phyloP scores from a whole-genome alignment of 2,797 vertebrate species.

The Austrolebias charrua region DNA sequence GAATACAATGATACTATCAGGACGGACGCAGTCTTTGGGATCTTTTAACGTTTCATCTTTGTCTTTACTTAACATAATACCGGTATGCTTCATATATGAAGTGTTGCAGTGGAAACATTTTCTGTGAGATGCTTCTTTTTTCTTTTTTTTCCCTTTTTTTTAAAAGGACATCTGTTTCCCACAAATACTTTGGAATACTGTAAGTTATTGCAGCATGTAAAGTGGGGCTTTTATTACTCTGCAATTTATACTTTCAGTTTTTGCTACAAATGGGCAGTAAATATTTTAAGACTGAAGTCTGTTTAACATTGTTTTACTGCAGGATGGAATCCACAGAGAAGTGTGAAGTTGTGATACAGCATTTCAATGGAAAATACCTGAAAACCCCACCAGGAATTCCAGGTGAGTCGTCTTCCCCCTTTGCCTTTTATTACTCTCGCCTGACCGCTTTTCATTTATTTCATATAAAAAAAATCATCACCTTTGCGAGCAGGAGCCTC shows the following conservation, averaged over 20 bases:
- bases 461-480: conserved; percentile 27
- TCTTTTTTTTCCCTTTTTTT: too few species aligned
- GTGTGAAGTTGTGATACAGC: conserved; percentile 98
- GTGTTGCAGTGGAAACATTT: background rate
- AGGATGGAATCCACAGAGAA: conserved; percentile 99
- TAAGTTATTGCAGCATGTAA: background rate
- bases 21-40: background rate
- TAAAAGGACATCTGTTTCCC: background rate
- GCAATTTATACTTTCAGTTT: background rate
- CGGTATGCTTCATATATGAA: background rate
- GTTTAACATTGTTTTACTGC: conserved; percentile 38
- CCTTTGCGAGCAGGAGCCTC: conserved; percentile 27
- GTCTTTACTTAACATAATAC: conserved; percentile 8
- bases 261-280: background rate
- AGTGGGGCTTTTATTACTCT: background rate
- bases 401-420: conserved; percentile 79
- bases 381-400: conserved; percentile 96
- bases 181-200: background rate
- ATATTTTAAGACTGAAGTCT: conserved; percentile 14
- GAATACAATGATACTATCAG: conserved; percentile 13
- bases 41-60: background rate
- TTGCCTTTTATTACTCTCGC: conserved; percentile 19
- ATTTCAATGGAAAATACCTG: conserved; percentile 98
- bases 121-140: too few species aligned
- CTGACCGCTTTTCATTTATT: conserved; percentile 12